Conservation (phyloP, 2,113 vertebrate species). For the Xenopus tropicalis region UCB_Xtro_10.0 CM004449.2:19902001-19902500, state of each 20-base stretch:
- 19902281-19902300: slow-evolving; percentile 45
- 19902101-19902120: slow-evolving; percentile 13
- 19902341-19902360: slow-evolving; percentile 12
- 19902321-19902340: slow-evolving; percentile 22
- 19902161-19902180: slow-evolving; percentile 18
- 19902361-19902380: neutral
- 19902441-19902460: slow-evolving; percentile 6
- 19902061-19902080: slow-evolving; percentile 28
- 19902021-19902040: slow-evolving; percentile 12
- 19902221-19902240: slow-evolving; percentile 23
- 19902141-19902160: slow-evolving; percentile 2
- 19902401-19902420: slow-evolving; percentile 15
- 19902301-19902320: slow-evolving; percentile 35
- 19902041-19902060: slow-evolving; percentile 23
- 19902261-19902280: slow-evolving; percentile 37
- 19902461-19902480: slow-evolving; percentile 1
- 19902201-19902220: slow-evolving; percentile 38
- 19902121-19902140: slow-evolving; percentile 20
- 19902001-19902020: too few species aligned
- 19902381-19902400: slow-evolving; percentile 2
- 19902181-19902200: slow-evolving; percentile 14
- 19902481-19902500: slow-evolving; percentile 7
- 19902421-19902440: slow-evolving; percentile 22
- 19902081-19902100: slow-evolving; percentile 13
- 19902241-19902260: slow-evolving; percentile 40